Conservation (phyloP, 2,888 invertebrate genomes). For the Aleiodes alternator region DNA sequence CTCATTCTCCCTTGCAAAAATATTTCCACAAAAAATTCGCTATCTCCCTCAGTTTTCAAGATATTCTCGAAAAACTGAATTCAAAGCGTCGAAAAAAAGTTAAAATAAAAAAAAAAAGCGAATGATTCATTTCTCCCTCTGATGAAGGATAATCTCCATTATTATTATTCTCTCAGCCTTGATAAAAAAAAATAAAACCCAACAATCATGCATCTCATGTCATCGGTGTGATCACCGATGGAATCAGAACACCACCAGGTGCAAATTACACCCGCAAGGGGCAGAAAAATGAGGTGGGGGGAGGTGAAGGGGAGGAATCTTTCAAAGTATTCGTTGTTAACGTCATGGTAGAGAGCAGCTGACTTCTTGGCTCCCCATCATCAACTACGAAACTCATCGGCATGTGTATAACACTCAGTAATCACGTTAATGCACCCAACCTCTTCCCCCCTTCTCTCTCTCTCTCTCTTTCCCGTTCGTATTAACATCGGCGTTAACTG, state of each 20-base stretch:
- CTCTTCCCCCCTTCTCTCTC: constrained; percentile 31
- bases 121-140: neutral
- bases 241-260: constrained; percentile 72
- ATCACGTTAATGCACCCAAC: constrained; percentile 69
- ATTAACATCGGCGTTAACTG: constrained; percentile 47
- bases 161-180: constrained; percentile 8
- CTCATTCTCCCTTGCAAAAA: no score
- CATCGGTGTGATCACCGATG: constrained; percentile 59
- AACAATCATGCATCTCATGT: constrained; percentile 15
- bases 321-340: constrained; percentile 39
- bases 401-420: constrained; percentile 54
- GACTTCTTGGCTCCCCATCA: constrained; percentile 29
- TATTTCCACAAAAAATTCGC: no score
- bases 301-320: constrained; percentile 58
- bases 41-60: no score
- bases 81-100: neutral
- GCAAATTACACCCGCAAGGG: constrained; percentile 65
- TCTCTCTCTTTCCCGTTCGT: constrained; percentile 1
- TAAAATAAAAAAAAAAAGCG: neutral
- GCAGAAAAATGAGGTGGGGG: constrained; percentile 53
- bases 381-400: constrained; percentile 31
- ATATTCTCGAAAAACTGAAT: no score
- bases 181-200: constrained; percentile 3
- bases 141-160: neutral
- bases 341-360: constrained; percentile 33